Percentiles rank a stretch among this genome's conserved stretches.
These are phyloP conservation scores for Periparus ater DNA, from an alignment of 2,797 vertebrate genomes.

Conservation along the genomic window DNA sequence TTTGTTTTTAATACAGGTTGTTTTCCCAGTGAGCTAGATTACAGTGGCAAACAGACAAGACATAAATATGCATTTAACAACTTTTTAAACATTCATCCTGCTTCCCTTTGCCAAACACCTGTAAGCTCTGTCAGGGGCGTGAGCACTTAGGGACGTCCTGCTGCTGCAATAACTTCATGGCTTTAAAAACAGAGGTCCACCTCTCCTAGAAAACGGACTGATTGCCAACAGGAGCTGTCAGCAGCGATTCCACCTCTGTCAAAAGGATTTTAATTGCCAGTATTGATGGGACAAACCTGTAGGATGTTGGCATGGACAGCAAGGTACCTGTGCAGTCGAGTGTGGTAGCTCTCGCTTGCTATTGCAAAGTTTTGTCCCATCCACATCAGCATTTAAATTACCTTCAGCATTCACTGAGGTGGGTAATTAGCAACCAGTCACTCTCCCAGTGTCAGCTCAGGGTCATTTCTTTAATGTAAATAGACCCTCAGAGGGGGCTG, in stretches of 20 bases:
- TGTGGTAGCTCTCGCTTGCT: background rate
- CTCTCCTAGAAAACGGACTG: background rate
- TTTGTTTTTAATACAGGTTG: background rate
- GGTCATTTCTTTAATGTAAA: constrained; percentile 17
- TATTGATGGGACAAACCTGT: background rate
- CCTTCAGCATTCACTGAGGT: background rate
- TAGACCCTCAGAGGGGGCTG: constrained; percentile 7
- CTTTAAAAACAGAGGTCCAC: constrained; percentile 46
- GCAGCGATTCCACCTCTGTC: background rate
- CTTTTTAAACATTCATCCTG: constrained; percentile 23
- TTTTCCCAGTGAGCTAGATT: background rate
- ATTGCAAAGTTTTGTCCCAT: constrained; percentile 44
- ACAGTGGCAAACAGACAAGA: constrained; percentile 25
- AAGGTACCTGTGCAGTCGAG: background rate
- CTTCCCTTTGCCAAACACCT: constrained; percentile 45
- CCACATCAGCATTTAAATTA: constrained; percentile 37
- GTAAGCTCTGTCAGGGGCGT: constrained; percentile 23
- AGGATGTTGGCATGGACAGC: background rate
- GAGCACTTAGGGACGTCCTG: constrained; percentile 38
- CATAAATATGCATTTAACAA: constrained; percentile 35
- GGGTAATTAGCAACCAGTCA: constrained; percentile 7
- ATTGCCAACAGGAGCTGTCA: constrained; percentile 17
- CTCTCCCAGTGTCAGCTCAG: constrained; percentile 6
- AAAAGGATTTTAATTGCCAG: constrained; percentile 37
- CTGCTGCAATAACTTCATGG: constrained; percentile 42